Evolutionary conservation across 2,888 invertebrate species (phyloP).

Genomic region (Galeopsomyia nigrocyanea): DNA sequence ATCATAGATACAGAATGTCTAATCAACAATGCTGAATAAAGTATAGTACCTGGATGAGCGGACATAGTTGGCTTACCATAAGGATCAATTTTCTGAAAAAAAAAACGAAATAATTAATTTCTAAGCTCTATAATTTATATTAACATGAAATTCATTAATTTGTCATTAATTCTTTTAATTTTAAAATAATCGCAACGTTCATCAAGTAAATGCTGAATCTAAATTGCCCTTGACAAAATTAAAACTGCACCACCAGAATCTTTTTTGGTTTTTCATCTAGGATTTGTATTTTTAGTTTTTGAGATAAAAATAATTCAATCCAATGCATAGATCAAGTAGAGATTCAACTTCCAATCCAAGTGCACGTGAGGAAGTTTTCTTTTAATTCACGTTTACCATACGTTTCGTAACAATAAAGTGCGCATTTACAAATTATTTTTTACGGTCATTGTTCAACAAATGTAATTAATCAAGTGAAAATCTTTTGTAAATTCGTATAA

Average conservation of each 20-base stretch:
- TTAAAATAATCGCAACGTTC: too few relatives aligned
- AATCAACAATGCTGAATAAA: neutral
- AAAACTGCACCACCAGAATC: neutral
- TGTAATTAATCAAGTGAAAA: constrained; percentile 2
- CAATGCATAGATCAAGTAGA: too few relatives aligned
- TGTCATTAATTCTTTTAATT: neutral
- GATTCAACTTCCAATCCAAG: too few relatives aligned
- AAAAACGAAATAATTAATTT: constrained; percentile 35
- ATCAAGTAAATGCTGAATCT: too few relatives aligned
- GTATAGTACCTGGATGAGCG: constrained; percentile 83
- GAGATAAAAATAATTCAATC: too few relatives aligned
- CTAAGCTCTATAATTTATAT: constrained; percentile 17
- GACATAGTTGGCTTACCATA: constrained; percentile 85
- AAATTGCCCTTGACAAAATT: neutral
- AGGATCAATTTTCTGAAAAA: constrained; percentile 83
- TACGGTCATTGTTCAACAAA: constrained; percentile 8
- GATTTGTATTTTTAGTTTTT: too few relatives aligned
- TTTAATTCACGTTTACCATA: too few relatives aligned
- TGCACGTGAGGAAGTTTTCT: too few relatives aligned
- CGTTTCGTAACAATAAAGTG: neutral
- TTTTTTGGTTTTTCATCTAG: neutral
- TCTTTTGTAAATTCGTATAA: constrained; percentile 40
- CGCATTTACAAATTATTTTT: neutral
- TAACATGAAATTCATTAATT: neutral
- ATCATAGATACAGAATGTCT: neutral